A percentile compares a stretch with the other conserved stretches of the same genome.
phyloP scores from a whole-genome alignment of 2,797 vertebrate genomes.

The Trachops cirrhosus region DNA sequence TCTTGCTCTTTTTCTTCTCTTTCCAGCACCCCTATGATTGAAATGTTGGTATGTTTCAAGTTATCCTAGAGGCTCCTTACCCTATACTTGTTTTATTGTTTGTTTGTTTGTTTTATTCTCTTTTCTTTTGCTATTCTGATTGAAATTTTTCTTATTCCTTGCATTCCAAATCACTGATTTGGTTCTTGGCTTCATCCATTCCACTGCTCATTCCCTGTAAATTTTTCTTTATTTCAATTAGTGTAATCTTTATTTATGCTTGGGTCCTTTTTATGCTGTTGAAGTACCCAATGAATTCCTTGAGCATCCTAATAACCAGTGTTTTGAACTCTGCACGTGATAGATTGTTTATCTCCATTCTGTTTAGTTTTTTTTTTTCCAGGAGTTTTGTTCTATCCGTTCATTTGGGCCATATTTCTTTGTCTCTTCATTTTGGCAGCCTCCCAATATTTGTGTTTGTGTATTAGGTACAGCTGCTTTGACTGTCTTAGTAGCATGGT shows the following conservation, averaged over 20 bases:
- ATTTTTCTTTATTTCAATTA: background rate
- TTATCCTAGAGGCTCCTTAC: background rate
- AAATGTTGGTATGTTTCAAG: background rate
- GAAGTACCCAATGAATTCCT: background rate
- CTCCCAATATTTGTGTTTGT: background rate
- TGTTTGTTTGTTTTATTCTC: background rate
- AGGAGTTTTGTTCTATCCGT: background rate
- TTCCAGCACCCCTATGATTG: background rate
- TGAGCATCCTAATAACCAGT: background rate
- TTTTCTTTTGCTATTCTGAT: background rate
- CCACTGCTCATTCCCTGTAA: background rate
- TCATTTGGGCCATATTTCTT: background rate
- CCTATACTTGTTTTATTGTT: background rate
- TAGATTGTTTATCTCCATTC: background rate
- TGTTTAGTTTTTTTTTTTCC: background rate
- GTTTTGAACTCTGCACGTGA: background rate
- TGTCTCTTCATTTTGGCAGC: background rate
- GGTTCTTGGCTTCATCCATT: background rate
- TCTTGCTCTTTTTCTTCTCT: background rate
- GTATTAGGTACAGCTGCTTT: background rate
- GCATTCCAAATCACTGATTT: background rate
- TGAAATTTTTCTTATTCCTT: background rate
- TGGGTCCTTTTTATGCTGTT: background rate
- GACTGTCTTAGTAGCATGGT: background rate
- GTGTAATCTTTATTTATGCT: background rate